These are phyloP conservation scores for Aporrectodea caliginosa DNA, from an alignment of 1,140 invertebrate species.

Conservation along the genomic window DNA sequence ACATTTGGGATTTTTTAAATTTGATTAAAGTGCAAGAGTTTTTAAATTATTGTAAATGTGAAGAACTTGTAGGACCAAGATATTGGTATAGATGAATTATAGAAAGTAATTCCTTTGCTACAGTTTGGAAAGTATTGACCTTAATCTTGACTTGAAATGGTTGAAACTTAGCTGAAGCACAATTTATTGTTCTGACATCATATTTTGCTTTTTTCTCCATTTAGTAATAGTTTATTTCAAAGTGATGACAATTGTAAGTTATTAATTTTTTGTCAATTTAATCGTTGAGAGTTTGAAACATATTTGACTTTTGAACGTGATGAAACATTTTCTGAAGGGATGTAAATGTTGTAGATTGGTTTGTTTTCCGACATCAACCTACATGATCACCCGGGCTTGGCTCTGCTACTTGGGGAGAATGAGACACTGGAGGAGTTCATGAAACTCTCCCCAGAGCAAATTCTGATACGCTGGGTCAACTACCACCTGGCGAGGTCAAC, in stretches of 20 bases:
- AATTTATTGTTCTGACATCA: not conserved
- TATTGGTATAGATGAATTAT: too few relatives aligned
- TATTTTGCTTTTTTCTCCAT: not conserved
- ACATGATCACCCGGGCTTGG: conserved; percentile 90
- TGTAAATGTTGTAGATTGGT: conserved; percentile 67
- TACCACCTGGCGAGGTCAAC: conserved; percentile 71
- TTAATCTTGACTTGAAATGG: too few relatives aligned
- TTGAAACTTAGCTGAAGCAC: too few relatives aligned
- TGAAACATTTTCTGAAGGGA: too few relatives aligned
- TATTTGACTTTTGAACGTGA: conserved; percentile 32
- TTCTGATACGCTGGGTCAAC: conserved; percentile 96
- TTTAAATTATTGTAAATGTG: too few relatives aligned
- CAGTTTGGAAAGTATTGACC: too few relatives aligned
- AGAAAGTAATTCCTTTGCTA: too few relatives aligned
- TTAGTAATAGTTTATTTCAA: not conserved
- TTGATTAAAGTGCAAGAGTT: too few relatives aligned
- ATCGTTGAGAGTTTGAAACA: conserved; percentile 4
- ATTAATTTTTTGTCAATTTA: too few relatives aligned
- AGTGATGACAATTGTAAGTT: not conserved
- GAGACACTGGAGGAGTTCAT: conserved; percentile 92
- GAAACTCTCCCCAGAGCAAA: conserved; percentile 95
- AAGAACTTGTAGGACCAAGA: too few relatives aligned
- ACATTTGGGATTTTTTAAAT: too few relatives aligned
- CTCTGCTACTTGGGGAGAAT: conserved; percentile 74
- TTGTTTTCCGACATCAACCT: conserved; percentile 96